A percentile compares a stretch with the other conserved stretches of the same genome.
phyloP scores from a whole-genome alignment of 2,888 invertebrate genomes.

The Sphecodes monilicornis region DNA sequence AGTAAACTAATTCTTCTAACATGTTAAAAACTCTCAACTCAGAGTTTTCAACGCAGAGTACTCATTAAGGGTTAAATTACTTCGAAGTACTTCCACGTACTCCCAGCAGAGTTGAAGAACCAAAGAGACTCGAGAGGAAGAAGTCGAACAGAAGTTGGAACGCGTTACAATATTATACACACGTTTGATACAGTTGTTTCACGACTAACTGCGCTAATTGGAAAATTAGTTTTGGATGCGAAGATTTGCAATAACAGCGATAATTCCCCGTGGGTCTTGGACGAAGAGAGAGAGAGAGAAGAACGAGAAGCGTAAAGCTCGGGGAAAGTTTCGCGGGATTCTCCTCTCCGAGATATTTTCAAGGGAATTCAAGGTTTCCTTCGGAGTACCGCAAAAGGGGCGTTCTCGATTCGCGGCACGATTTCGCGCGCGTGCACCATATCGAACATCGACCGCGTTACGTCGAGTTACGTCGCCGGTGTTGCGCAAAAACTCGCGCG shows the following conservation, averaged over 20 bases:
- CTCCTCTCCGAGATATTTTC: background rate
- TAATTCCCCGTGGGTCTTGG: background rate
- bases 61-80: background rate
- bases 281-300: background rate
- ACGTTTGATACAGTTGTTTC: background rate
- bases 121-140: background rate
- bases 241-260: background rate
- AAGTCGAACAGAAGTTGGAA: background rate
- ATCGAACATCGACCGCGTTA: constrained; percentile 34
- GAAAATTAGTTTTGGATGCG: background rate
- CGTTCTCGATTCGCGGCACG: constrained; percentile 41
- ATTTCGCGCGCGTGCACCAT: constrained; percentile 49
- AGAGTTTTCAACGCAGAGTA: too few relatives aligned
- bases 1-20: too few relatives aligned
- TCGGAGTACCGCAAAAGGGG: constrained; percentile 7
- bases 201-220: background rate
- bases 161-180: background rate
- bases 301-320: background rate
- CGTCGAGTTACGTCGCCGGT: constrained; percentile 41
- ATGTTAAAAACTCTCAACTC: too few relatives aligned
- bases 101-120: background rate
- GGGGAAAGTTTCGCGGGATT: constrained; percentile 1
- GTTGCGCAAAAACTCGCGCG: constrained; percentile 61
- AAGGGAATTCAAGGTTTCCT: constrained; percentile 29
- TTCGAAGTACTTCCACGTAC: background rate